Conservation (phyloP, 2,888 invertebrate species). For the Troglohyphantes excavatus region DNA sequence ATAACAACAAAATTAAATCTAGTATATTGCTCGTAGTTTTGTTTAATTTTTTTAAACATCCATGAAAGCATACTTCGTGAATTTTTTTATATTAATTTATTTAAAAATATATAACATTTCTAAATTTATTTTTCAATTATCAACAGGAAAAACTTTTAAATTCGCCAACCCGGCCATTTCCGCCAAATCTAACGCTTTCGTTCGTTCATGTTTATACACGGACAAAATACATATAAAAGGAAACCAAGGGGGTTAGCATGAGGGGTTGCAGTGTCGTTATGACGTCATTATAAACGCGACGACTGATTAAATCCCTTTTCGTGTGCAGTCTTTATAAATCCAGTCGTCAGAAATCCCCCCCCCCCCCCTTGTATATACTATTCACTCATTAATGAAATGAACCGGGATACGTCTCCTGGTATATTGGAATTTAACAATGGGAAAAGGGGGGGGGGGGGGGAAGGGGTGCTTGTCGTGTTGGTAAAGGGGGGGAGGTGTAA, state of each 20-base stretch:
- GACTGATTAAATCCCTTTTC: constrained; percentile 69
- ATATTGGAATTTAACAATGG: constrained; percentile 68
- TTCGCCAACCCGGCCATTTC: too few relatives aligned
- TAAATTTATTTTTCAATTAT: too few relatives aligned
- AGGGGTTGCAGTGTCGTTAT: constrained; percentile 46
- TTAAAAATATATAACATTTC: too few relatives aligned
- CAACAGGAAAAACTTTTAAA: too few relatives aligned
- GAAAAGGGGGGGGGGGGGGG: constrained; percentile 2
- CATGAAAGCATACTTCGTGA: too few relatives aligned
- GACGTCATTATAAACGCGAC: constrained; percentile 76
- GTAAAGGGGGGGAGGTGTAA: too few relatives aligned
- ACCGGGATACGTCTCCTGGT: constrained; percentile 50
- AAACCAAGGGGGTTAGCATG: background rate
- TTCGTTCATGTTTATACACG: constrained; percentile 42
- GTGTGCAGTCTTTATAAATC: constrained; percentile 55
- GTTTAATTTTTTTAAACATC: too few relatives aligned
- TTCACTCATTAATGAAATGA: constrained; percentile 75
- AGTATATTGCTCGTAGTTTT: too few relatives aligned
- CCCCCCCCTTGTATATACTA: constrained; percentile 11
- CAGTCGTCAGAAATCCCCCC: constrained; percentile 54
- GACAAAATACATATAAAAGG: constrained; percentile 69
- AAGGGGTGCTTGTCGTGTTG: constrained; percentile 14
- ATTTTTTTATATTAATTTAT: too few relatives aligned
- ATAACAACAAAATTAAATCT: too few relatives aligned
- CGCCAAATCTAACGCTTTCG: too few relatives aligned